phyloP scores from a whole-genome alignment of 1,140 invertebrate genomes.

The Drosophila neocordata region DNA sequence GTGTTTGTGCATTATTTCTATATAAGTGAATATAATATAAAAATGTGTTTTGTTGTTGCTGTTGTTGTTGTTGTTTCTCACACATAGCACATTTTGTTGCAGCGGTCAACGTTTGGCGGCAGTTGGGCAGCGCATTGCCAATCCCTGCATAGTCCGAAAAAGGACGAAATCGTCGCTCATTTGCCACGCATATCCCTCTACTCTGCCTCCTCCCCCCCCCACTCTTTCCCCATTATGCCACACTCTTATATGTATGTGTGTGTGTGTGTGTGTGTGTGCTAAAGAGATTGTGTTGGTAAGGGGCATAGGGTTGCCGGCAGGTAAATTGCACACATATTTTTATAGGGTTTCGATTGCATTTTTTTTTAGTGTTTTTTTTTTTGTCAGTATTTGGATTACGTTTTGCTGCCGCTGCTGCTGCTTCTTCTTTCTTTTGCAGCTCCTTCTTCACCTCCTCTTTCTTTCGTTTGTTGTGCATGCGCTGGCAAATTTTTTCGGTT shows the following conservation, averaged over 20 bases:
- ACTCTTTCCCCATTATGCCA: too few species aligned
- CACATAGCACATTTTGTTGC: constrained; percentile 15
- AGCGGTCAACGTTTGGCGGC: constrained; percentile 17
- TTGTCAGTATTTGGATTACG: constrained; percentile 66
- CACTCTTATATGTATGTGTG: constrained; percentile 13
- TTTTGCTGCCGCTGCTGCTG: constrained; percentile 54
- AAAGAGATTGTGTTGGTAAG: neutral
- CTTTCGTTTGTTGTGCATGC: constrained; percentile 35
- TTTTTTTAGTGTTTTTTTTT: constrained; percentile 34
- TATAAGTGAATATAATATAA: constrained; percentile 58
- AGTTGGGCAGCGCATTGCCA: constrained; percentile 16
- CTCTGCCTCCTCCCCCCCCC: neutral
- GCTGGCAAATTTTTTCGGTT: constrained; percentile 30
- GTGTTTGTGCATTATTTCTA: constrained; percentile 75
- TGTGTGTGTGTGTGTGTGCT: constrained; percentile 11
- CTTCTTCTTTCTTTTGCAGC: constrained; percentile 18
- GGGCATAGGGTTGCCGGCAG: constrained; percentile 9
- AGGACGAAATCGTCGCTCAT: constrained; percentile 75
- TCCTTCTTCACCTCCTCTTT: constrained; percentile 14
- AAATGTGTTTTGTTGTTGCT: constrained; percentile 43
- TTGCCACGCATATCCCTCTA: constrained; percentile 51
- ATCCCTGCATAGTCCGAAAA: constrained; percentile 67
- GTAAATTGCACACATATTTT: constrained; percentile 67
- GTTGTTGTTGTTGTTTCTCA: constrained; percentile 30
- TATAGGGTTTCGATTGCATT: constrained; percentile 79